Conservation (phyloP, 2,797 vertebrate species). For the Rhinogobio ventralis region DNA sequence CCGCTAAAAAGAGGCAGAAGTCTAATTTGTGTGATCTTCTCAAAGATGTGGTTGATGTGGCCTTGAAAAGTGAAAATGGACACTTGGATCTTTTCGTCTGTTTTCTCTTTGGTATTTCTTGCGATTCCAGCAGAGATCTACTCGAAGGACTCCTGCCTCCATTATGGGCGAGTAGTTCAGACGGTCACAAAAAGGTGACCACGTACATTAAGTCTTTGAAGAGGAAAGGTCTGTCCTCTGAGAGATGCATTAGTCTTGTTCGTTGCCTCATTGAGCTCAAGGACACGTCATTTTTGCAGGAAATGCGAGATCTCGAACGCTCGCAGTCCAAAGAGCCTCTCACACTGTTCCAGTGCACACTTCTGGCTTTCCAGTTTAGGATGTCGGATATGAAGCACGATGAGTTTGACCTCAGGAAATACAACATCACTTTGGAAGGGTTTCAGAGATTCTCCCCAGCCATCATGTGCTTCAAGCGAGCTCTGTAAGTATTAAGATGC, state of each 20-base stretch:
- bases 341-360: background rate
- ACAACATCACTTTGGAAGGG: background rate
- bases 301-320: background rate
- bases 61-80: background rate
- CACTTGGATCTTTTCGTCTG: slow-evolving; percentile 50
- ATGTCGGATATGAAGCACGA: background rate
- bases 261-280: slow-evolving; percentile 36
- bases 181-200: slow-evolving; percentile 3
- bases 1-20: background rate
- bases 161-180: accelerated
- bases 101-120: slow-evolving; percentile 50
- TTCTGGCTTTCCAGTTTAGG: slow-evolving; percentile 28
- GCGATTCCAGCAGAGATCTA: slow-evolving; percentile 2
- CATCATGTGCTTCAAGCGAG: background rate
- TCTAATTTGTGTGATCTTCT: background rate
- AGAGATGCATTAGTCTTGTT: slow-evolving; percentile 34
- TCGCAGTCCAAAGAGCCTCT: background rate
- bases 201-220: slow-evolving; percentile 8
- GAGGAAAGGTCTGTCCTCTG: background rate
- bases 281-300: background rate
- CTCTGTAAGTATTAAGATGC: background rate
- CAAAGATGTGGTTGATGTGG: background rate
- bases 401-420: slow-evolving; percentile 39
- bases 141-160: slow-evolving; percentile 22
- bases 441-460: slow-evolving; percentile 29